Evolutionary conservation across 2,888 invertebrate genomes (phyloP), one percentile per base, ranked within the genome.

Genomic region (Anorthoa munda): DNA sequence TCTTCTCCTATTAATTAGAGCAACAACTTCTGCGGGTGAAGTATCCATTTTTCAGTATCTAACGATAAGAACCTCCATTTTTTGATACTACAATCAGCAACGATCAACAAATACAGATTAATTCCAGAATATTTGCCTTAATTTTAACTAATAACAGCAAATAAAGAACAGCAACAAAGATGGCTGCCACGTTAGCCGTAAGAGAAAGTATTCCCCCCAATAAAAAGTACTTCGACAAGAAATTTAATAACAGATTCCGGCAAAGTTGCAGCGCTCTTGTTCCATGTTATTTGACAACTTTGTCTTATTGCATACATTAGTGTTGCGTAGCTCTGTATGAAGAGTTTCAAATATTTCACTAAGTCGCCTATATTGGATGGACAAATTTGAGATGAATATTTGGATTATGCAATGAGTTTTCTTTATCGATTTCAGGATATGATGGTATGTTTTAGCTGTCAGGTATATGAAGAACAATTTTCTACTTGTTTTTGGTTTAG

Each of bases 171-270:
- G 15, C 48, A 60, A 58, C 56, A 65, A 83, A 79, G 46, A 79
- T 64, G 72, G 82, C 64, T 15, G 51, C 53, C 12, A 45, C 61
- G 68, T 23, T 26, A 31, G 66, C 59, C 65, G 46, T 65, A 75
- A 48, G 66, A 61, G 50, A 68, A 81, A 81, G 81, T 81, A 81
- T 81, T 81, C 59, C 69, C 13, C 17, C 26, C 61, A 59, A 67
- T 72, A 77, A 80, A 85, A 85, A 77, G 53, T 65, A 69, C 81
- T 84, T 81, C 74, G 75, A 74, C 66, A 84, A 84, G 86, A 86
- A 84, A 83, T 84, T 84, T 84, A 84, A 84, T 84, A 86, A 74
- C 72, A 81, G 72, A 84, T 86, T 84, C 81, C 78, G 55, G 31
- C 15, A 71, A 84, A 84, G 74, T 86, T 84, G 76, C 64, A 76